Conservation (phyloP, 2,113 vertebrate genomes). For the Perca fluviatilis region DNA sequence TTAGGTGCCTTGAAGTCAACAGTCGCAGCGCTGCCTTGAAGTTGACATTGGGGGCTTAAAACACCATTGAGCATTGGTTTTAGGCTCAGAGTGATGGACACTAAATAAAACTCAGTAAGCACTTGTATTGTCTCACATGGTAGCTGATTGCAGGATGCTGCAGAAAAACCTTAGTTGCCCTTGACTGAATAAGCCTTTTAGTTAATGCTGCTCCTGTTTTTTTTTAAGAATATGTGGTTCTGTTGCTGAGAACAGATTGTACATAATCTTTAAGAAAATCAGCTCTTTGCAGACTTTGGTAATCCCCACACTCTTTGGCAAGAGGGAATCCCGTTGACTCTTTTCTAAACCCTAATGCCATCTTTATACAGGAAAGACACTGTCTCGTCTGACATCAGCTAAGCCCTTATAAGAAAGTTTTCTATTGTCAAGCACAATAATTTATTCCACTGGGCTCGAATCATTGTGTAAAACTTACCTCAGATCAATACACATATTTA, state of each 20-base stretch:
- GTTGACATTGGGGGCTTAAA: too few species aligned
- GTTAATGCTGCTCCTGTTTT: conserved; percentile 24
- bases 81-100: background rate
- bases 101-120: background rate
- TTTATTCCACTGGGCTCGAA: conserved; percentile 5
- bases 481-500: conserved; percentile 28
- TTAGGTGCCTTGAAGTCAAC: too few species aligned
- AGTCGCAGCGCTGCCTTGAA: too few species aligned
- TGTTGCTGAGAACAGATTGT: conserved; percentile 77
- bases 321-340: conserved; percentile 67
- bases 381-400: conserved; percentile 34
- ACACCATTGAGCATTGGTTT: background rate
- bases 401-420: conserved; percentile 20
- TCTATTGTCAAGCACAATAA: conserved; percentile 18
- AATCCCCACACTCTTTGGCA: conserved; percentile 69
- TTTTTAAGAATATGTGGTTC: conserved; percentile 30
- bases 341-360: conserved; percentile 59
- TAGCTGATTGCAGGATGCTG: conserved; percentile 19
- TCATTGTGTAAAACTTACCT: background rate
- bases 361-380: conserved; percentile 56
- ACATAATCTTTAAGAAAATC: conserved; percentile 81
- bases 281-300: conserved; percentile 76
- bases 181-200: conserved; percentile 10
- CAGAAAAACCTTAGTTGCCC: background rate
- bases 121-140: background rate